Evolutionary conservation across 2,888 invertebrate species (phyloP).

Genomic region (Agrotis clavis): DNA sequence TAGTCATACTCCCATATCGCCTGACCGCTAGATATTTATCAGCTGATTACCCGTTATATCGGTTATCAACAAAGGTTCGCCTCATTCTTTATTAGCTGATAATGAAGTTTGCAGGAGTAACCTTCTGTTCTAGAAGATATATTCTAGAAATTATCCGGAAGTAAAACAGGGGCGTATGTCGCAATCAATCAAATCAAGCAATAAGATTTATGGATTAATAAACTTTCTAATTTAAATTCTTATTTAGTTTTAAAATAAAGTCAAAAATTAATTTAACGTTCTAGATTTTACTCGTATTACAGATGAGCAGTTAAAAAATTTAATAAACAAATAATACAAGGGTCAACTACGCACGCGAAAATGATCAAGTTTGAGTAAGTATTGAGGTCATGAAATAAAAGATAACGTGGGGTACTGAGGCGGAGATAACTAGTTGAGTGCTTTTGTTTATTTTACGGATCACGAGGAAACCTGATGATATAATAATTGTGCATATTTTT

Average conservation of each 20-base stretch:
- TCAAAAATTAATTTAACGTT: background rate
- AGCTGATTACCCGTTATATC: slow-evolving; percentile 29
- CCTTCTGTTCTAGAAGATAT: background rate
- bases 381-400: slow-evolving; percentile 56
- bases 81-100: slow-evolving; percentile 25
- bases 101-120: background rate
- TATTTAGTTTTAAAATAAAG: background rate
- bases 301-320: background rate
- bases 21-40: slow-evolving; percentile 30
- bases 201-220: too few relatives aligned
- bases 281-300: background rate
- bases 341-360: slow-evolving; percentile 52
- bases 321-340: slow-evolving; percentile 31
- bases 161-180: background rate
- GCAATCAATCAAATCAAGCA: too few relatives aligned
- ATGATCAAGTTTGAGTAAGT: slow-evolving; percentile 39
- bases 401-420: slow-evolving; percentile 41
- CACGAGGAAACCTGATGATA: slow-evolving; percentile 21
- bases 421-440: slow-evolving; percentile 50
- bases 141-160: background rate
- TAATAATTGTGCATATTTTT: background rate
- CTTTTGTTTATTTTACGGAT: slow-evolving; percentile 27
- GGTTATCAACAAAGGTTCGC: slow-evolving; percentile 33
- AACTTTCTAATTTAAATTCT: background rate
- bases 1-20: slow-evolving; percentile 19